phyloP scores from a whole-genome alignment of 2,797 vertebrate genomes.

The Cygnus olor region DNA sequence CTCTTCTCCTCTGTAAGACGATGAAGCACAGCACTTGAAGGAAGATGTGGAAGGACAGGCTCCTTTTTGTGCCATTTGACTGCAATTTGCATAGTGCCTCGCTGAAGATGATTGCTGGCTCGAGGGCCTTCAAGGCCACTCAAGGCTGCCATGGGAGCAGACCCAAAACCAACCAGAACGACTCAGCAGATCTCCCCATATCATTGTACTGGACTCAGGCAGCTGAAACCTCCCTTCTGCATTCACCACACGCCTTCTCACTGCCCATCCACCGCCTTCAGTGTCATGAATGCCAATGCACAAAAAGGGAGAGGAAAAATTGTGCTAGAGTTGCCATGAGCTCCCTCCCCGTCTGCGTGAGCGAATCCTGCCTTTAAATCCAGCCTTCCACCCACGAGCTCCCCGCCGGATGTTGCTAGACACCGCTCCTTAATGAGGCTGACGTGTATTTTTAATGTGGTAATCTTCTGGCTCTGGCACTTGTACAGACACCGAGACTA shows the following conservation, averaged over 20 bases:
- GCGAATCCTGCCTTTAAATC: constrained; percentile 12
- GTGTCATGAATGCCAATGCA: accelerated
- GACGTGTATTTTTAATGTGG: constrained; percentile 51
- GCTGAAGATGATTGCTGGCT: neutral
- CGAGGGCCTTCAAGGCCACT: neutral
- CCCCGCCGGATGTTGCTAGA: neutral
- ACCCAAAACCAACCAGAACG: neutral
- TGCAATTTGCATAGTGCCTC: neutral
- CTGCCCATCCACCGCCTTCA: accelerated
- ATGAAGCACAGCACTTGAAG: neutral
- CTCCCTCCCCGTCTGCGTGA: neutral
- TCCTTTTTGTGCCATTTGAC: neutral
- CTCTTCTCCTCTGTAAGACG: neutral
- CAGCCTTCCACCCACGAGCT: neutral
- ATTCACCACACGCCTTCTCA: neutral
- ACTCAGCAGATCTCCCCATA: neutral
- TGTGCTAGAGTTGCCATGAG: neutral
- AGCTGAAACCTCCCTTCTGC: neutral
- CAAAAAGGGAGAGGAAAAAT: neutral
- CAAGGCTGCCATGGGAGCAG: neutral
- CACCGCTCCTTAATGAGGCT: constrained; percentile 20
- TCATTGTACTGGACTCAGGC: neutral
- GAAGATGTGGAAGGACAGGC: neutral
- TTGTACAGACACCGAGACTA: constrained; percentile 15
- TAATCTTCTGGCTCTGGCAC: constrained; percentile 39